Evolutionary conservation across 1,140 invertebrate species (phyloP).

Genomic region (Phymorhynchus buccinoides): DNA sequence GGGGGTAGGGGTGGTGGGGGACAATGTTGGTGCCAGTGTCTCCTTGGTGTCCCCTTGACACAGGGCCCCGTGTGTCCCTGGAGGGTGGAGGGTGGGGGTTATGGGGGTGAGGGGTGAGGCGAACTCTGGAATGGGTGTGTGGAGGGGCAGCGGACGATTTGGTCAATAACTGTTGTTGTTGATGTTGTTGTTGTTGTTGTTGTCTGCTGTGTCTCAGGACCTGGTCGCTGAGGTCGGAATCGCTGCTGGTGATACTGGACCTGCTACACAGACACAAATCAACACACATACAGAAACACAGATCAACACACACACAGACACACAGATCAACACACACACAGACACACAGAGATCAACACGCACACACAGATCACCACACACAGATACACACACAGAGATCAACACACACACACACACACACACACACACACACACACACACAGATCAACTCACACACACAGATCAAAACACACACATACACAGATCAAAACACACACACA

Average conservation of each 20-base stretch:
- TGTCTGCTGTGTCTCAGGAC: not conserved
- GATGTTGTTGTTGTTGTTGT: no score
- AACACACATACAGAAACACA: not conserved
- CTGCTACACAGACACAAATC: constrained; percentile 36
- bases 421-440: no score
- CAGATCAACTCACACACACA: no score
- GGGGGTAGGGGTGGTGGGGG: no score
- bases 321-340: no score
- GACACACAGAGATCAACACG: no score
- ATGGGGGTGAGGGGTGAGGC: not conserved
- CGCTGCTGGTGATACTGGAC: constrained; percentile 52
- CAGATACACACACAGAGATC: no score
- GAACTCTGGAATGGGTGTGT: not conserved
- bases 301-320: not conserved
- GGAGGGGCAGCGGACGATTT: not conserved
- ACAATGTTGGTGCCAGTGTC: no score
- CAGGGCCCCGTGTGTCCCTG: not conserved
- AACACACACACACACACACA: no score
- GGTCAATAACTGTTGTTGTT: constrained; percentile 5
- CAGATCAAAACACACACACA: no score
- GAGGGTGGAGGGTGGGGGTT: not conserved
- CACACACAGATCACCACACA: no score
- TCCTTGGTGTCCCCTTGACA: not conserved
- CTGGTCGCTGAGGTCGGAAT: constrained; percentile 49
- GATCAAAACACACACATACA: no score